A percentile compares a stretch with the other conserved stretches of the same genome.
phyloP scores from a whole-genome alignment of 1,140 invertebrate genomes.

The Rhopalosiphum maidis region DNA sequence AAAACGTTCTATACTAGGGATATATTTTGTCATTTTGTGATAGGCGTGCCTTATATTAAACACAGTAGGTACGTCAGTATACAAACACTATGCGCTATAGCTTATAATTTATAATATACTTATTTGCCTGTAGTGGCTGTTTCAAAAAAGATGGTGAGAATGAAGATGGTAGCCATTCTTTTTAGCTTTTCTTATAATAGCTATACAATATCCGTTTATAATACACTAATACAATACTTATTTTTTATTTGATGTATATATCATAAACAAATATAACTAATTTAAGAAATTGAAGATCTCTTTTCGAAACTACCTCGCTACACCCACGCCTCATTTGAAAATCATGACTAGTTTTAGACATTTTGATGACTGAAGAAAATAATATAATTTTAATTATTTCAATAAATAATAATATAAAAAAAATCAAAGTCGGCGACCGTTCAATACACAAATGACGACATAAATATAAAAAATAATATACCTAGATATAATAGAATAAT shows the following conservation, averaged over 20 bases:
- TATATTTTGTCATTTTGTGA: background rate
- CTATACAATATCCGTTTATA: background rate
- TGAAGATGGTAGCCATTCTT: background rate
- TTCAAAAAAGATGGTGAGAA: background rate
- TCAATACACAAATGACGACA: too few relatives aligned
- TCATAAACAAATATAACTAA: background rate
- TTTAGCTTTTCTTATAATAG: background rate
- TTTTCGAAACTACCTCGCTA: background rate
- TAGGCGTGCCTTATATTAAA: background rate
- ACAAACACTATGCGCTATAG: background rate
- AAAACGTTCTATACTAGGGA: background rate
- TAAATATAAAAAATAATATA: too few relatives aligned
- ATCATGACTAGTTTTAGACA: background rate
- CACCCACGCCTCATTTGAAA: background rate
- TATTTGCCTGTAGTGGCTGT: background rate
- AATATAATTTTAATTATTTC: background rate
- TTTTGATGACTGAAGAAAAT: background rate
- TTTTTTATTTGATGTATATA: background rate
- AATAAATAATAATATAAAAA: background rate
- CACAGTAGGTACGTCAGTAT: background rate
- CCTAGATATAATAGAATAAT: background rate
- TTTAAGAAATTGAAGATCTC: background rate
- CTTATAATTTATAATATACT: background rate
- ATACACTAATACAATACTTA: background rate
- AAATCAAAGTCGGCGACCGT: background rate